Conservation (phyloP, 2,113 vertebrate species). For the Nanorana parkeri region DNA sequence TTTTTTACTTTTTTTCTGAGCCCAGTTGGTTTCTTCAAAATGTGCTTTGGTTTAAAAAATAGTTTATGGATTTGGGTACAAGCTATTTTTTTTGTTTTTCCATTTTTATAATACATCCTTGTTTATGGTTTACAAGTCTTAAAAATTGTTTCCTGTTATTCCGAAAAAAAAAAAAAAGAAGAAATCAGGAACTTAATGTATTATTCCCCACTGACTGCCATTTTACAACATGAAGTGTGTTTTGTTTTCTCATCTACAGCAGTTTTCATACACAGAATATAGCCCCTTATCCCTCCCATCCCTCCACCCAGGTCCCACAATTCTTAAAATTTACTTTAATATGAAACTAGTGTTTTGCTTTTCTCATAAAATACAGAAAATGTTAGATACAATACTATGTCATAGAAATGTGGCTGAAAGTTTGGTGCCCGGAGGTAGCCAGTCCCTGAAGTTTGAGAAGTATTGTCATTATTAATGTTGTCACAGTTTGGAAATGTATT, state of each 20-base stretch:
- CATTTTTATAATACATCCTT: conserved; percentile 82
- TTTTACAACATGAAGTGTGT: conserved; percentile 68
- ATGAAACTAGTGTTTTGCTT: conserved; percentile 98
- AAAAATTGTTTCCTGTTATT: conserved; percentile 74
- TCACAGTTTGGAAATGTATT: conserved; percentile 84
- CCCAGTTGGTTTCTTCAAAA: conserved; percentile 94
- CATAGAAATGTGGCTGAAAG: conserved; percentile 89
- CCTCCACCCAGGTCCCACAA: conserved; percentile 70
- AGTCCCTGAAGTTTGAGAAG: conserved; percentile 94
- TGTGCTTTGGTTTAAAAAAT: conserved; percentile 99
- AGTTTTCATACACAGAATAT: conserved; percentile 73
- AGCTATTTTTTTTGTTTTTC: conserved; percentile 82
- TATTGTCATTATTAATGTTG: conserved; percentile 82
- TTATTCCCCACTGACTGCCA: conserved; percentile 80
- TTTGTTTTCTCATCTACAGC: conserved; percentile 63
- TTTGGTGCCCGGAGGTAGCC: conserved; percentile 79
- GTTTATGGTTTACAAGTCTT: conserved; percentile 62
- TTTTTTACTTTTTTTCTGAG: conserved; percentile 77
- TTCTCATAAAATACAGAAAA: conserved; percentile 97
- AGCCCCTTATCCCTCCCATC: conserved; percentile 57
- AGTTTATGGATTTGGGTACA: conserved; percentile 98
- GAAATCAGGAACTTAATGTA: conserved; percentile 79
- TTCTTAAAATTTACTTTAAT: conserved; percentile 77
- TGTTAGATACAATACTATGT: conserved; percentile 93
- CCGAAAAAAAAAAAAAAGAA: conserved; percentile 79